Evolutionary conservation across 2,797 vertebrate genomes (phyloP).

Genomic region (Arremon brunneinucha): DNA sequence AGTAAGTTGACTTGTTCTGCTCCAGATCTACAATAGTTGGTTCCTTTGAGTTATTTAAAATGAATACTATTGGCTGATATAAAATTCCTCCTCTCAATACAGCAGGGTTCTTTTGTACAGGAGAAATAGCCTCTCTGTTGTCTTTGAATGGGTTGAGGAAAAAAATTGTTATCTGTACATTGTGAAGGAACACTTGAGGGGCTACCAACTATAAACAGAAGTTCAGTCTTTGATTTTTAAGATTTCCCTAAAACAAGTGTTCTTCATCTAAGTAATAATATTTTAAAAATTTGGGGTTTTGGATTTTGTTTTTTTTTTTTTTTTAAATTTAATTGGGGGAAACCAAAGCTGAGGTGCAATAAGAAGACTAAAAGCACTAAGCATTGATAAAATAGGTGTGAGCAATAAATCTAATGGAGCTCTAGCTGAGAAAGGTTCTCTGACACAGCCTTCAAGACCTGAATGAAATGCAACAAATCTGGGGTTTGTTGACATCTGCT

Average conservation of each 20-base stretch:
- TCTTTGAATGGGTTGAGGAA: not conserved
- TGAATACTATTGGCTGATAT: not conserved
- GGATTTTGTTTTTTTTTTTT: not conserved
- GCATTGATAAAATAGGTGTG: not conserved
- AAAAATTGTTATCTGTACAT: not conserved
- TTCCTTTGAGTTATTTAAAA: not conserved
- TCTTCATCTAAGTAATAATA: not conserved
- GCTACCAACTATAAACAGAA: not conserved
- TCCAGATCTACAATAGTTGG: not conserved
- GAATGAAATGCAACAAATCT: not conserved
- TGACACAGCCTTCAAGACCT: not conserved
- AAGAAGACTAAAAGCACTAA: not conserved
- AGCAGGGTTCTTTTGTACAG: not conserved
- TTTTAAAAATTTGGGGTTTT: fast-evolving
- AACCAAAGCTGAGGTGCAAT: fast-evolving
- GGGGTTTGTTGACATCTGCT: not conserved
- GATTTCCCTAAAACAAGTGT: not conserved
- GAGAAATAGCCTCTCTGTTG: not conserved
- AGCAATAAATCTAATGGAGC: not conserved
- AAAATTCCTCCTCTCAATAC: not conserved
- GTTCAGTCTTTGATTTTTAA: not conserved
- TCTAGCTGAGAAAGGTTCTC: not conserved
- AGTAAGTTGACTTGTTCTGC: not conserved
- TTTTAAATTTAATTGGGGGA: not conserved
- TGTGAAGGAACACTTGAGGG: not conserved